Conservation (phyloP, 35 echinoderm and acorn worm genomes). For the Lytechinus variegatus region DNA sequence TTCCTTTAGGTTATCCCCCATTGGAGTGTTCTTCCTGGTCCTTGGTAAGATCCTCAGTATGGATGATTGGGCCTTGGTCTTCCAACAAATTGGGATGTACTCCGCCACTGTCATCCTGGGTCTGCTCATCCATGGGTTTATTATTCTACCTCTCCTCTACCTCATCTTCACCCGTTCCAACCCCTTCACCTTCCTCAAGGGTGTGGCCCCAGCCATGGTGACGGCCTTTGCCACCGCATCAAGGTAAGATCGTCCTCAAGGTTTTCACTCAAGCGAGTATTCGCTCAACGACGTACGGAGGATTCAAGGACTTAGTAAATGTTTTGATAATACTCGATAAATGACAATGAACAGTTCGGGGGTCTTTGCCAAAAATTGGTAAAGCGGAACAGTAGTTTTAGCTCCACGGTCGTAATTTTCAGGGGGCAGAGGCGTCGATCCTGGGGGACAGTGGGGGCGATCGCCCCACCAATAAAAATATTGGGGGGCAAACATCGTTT, state of each 20-base stretch:
- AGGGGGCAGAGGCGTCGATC: no score
- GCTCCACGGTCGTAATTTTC: no score
- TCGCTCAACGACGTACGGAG: no score
- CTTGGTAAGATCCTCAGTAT: slow-evolving; percentile 80
- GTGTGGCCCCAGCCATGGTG: slow-evolving; percentile 86
- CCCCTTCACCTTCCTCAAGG: slow-evolving; percentile 75
- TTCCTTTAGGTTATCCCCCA: slow-evolving; percentile 75
- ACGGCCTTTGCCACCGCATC: slow-evolving; percentile 96
- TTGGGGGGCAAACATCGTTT: no score
- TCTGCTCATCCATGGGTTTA: slow-evolving; percentile 78
- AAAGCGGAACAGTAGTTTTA: no score
- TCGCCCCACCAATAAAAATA: no score
- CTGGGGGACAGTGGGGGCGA: no score
- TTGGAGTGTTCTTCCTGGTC: slow-evolving; percentile 94
- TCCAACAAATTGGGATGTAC: slow-evolving; percentile 91
- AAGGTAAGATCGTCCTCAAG: slow-evolving; percentile 58
- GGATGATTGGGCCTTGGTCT: slow-evolving; percentile 83
- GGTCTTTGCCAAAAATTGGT: no score
- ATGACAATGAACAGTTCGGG: no score
- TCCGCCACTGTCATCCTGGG: slow-evolving; percentile 81
- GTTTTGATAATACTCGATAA: no score
- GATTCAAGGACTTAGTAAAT: no score
- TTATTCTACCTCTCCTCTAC: slow-evolving; percentile 83
- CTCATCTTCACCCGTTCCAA: slow-evolving; percentile 81
- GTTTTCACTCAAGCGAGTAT: neutral